phyloP scores from a whole-genome alignment of 92 coral and sea anemone species.

The Epizoanthus fatuus region DNA sequence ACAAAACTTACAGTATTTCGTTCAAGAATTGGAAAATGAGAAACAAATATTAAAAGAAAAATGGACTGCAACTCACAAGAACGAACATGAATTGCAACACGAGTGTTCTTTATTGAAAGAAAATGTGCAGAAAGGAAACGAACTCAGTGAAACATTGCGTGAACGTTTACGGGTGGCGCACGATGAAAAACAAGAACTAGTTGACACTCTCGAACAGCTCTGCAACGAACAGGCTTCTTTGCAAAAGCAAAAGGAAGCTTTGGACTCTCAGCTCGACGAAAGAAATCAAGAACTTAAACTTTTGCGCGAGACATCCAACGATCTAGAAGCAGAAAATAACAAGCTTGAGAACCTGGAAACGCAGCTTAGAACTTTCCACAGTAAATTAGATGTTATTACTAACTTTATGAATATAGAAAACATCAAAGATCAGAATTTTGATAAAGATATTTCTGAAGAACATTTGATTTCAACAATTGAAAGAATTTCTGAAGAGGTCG shows the following conservation, averaged over 20 bases:
- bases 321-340: conserved; percentile 27
- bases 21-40: conserved; percentile 78
- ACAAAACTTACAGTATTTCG: conserved; percentile 60
- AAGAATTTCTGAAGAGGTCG: conserved; percentile 50
- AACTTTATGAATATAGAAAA: neutral
- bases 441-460: conserved; percentile 34
- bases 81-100: conserved; percentile 77
- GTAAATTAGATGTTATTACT: conserved; percentile 52
- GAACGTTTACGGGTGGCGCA: conserved; percentile 87
- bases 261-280: conserved; percentile 17
- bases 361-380: conserved; percentile 50
- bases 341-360: conserved; percentile 60
- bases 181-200: conserved; percentile 86
- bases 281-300: neutral
- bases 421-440: conserved; percentile 47
- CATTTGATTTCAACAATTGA: conserved; percentile 30
- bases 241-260: conserved; percentile 35
- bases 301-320: conserved; percentile 4
- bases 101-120: conserved; percentile 73
- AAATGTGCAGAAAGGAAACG: conserved; percentile 78
- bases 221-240: conserved; percentile 74
- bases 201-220: conserved; percentile 86
- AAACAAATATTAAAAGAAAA: conserved; percentile 74
- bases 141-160: conserved; percentile 79
- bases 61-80: conserved; percentile 75